phyloP scores from a whole-genome alignment of 2,797 vertebrate species.

The Tympanoctomys barrerae region DNA sequence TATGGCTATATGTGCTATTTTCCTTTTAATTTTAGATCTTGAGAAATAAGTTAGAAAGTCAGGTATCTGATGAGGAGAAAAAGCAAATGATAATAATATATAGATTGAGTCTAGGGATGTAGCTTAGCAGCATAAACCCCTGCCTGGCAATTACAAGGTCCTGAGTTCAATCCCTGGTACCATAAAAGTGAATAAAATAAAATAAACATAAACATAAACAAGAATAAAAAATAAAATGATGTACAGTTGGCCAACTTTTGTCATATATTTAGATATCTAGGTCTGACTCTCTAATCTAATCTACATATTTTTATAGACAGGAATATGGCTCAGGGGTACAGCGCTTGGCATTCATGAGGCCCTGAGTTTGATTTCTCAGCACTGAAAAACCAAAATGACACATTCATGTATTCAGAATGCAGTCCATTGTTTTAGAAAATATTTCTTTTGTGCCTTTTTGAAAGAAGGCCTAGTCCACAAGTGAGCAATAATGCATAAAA shows the following conservation, averaged over 20 bases:
- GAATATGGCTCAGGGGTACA: not conserved
- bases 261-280: not conserved
- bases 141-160: too few relatives aligned
- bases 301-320: not conserved
- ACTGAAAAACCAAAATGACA: not conserved
- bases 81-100: not conserved
- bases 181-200: too few relatives aligned
- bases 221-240: not conserved
- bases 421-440: not conserved
- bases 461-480: not conserved
- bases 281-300: not conserved
- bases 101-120: not conserved
- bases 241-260: not conserved
- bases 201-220: too few relatives aligned
- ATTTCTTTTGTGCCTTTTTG: not conserved
- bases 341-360: not conserved
- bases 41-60: constrained; percentile 37
- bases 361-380: not conserved
- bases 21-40: not conserved
- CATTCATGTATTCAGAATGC: not conserved
- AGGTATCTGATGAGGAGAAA: not conserved
- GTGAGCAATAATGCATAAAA: not conserved
- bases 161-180: too few relatives aligned
- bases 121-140: too few relatives aligned
- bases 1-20: not conserved